Evolutionary conservation across 2,797 vertebrate species (phyloP), one percentile per base, ranked within the genome.

Genomic region (Enteromius thamalakanensis): DNA sequence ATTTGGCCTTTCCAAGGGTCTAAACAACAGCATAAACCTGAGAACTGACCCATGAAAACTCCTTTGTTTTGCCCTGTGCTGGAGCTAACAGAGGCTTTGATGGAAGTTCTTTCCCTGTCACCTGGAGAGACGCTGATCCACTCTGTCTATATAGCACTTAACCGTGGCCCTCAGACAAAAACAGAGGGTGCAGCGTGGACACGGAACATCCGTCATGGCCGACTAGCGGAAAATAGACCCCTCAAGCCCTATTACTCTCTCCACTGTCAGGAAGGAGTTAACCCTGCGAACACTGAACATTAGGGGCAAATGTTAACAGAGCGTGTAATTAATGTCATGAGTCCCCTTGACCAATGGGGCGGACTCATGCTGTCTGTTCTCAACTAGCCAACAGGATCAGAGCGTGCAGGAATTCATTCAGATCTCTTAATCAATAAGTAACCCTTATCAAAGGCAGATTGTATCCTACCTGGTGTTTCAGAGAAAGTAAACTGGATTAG

Each of bases 251-350:
- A 92, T 93, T 92, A 94, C 94, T 93, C 92, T 93, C 91, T 64
- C 70, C 90, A 75, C 72, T 86, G 92, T 92, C 93, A 96, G 96
- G 95, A 96, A 95, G 93, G 91, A 89, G 92, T 94, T 93, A 95
- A 92, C 94, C 87, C 88, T 90, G 87, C 40, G 79, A 83, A 75
- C 79, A 92, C 67, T 34, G 91, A 92, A 92, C 92, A 91, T 93
- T 93, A 69, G 94, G 93, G 94, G 93, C 94, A 95, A 95, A 93
- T 96, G 95, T 96, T 98, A 97, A 97, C 95, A 93, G 95, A 96
- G 95, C 96, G 92, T 98, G 96, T 99, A 98, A 98, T 99, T 97
- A 96, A 96, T 96, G 95, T 86, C 90, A 93, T 94, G 94, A 95
- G 93, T 95, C 96, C 95, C 95, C 95, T 95, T 96, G 96, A 93